These are phyloP conservation scores for Maniola jurtina DNA, from an alignment of 1,140 invertebrate species.

Conservation along the genomic window DNA sequence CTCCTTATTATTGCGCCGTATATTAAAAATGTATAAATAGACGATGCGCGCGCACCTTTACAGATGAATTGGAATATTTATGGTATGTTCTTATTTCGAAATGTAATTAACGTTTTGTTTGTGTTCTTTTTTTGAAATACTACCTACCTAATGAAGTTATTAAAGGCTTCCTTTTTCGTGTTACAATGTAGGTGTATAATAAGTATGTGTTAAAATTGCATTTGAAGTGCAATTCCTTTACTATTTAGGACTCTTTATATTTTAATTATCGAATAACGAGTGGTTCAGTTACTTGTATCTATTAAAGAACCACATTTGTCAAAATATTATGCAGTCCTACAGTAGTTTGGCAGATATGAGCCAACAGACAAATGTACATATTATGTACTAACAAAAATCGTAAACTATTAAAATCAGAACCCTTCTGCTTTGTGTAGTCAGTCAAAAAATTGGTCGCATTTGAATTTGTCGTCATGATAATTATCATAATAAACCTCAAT, in stretches of 20 bases:
- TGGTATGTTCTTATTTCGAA: constrained; percentile 4
- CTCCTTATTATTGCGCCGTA: constrained; percentile 20
- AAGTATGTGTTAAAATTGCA: not conserved
- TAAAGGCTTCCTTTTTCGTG: not conserved
- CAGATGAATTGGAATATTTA: constrained; percentile 2
- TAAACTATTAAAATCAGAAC: not conserved
- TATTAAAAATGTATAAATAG: constrained; percentile 15
- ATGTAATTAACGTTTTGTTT: not conserved
- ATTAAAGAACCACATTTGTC: no score
- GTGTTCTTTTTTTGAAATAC: constrained; percentile 1
- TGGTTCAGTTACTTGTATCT: no score
- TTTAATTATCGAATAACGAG: no score
- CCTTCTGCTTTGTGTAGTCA: no score
- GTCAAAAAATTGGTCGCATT: constrained; percentile 15
- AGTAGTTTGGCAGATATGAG: no score
- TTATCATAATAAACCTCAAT: constrained; percentile 65
- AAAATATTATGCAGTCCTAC: no score
- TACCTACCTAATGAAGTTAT: constrained; percentile 10
- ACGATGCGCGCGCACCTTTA: constrained; percentile 15
- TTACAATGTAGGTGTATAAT: no score
- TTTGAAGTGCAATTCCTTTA: not conserved
- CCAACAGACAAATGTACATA: no score
- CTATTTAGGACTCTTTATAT: no score
- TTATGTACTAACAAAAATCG: constrained; percentile 3
- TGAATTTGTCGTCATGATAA: constrained; percentile 49